These are phyloP conservation scores for Coregonus sp. DNA, from an alignment of 2,797 vertebrate species.

Conservation along the genomic window DNA sequence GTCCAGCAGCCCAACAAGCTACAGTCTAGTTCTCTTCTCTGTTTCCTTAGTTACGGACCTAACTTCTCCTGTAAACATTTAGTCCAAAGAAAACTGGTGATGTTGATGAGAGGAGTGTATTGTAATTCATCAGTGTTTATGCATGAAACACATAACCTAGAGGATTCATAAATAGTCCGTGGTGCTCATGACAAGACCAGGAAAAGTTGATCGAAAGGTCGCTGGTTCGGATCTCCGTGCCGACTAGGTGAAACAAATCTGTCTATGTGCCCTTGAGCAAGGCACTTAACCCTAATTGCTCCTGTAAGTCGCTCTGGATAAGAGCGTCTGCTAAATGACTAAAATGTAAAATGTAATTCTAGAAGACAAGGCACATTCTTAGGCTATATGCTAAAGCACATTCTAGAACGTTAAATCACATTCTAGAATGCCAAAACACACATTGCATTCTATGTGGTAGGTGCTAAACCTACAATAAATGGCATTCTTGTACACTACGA, in stretches of 20 bases:
- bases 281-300: no score
- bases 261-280: no score
- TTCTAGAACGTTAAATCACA: not conserved
- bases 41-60: not conserved
- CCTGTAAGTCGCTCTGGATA: no score
- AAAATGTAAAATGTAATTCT: no score
- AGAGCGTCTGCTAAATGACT: no score
- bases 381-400: slow-evolving; percentile 27
- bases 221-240: no score
- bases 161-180: not conserved
- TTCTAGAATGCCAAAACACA: not conserved
- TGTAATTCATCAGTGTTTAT: not conserved
- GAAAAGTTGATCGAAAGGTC: not conserved
- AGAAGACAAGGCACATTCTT: not conserved
- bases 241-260: no score
- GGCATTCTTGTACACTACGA: not conserved
- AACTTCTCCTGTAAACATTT: not conserved
- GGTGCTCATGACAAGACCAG: not conserved
- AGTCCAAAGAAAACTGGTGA: not conserved
- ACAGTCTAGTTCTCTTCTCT: not conserved
- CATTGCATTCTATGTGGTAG: not conserved
- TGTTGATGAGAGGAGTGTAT: not conserved
- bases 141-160: not conserved
- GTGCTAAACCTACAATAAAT: not conserved
- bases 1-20: not conserved